phyloP scores from a whole-genome alignment of 2,888 invertebrate species.

The Cordilura impudica region DNA sequence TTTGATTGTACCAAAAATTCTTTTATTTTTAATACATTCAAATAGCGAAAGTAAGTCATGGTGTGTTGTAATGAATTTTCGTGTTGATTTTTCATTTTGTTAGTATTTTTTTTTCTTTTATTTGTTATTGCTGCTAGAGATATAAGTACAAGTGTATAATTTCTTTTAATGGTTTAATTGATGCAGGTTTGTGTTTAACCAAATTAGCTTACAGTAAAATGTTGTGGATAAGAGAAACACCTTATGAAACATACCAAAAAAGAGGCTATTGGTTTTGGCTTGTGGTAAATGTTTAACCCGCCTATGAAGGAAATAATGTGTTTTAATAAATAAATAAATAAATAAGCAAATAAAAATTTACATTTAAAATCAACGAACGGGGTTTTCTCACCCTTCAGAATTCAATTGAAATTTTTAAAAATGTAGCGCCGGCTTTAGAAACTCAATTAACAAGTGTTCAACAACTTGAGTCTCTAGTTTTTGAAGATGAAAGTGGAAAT shows the following conservation, averaged over 20 bases:
- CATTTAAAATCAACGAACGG: no score
- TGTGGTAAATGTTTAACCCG: neutral
- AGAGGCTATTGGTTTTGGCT: neutral
- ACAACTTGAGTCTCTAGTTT: no score
- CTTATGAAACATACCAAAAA: neutral
- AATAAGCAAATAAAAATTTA: no score
- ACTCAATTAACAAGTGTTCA: no score
- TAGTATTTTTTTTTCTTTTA: constrained; percentile 25
- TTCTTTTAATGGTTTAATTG: constrained; percentile 58
- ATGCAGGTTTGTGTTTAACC: constrained; percentile 46
- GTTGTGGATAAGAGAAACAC: neutral
- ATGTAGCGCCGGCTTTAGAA: no score
- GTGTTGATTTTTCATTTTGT: constrained; percentile 47
- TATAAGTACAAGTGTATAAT: constrained; percentile 4
- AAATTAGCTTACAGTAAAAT: constrained; percentile 44
- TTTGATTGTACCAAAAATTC: no score
- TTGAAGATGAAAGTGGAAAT: no score
- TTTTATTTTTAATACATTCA: no score
- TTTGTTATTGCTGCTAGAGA: neutral
- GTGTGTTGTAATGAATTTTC: constrained; percentile 20
- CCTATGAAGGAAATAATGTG: no score
- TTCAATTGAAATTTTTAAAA: no score
- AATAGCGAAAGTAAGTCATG: neutral
- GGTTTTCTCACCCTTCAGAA: no score
- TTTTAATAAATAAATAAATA: no score